Evolutionary conservation across 2,888 invertebrate genomes (phyloP).

Genomic region (Priocnemis perturbator): DNA sequence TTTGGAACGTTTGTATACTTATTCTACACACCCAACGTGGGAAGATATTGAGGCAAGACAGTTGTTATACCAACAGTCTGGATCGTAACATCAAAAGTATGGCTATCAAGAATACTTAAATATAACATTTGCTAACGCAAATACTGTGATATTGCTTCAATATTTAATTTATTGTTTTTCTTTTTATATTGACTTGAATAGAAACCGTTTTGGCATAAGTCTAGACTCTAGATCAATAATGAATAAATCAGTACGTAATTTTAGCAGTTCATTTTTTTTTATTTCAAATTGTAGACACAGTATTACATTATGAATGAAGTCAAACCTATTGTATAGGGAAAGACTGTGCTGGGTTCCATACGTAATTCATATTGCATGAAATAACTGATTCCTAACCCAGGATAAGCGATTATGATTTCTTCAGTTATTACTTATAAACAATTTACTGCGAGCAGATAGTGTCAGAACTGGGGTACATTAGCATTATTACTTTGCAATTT

Average conservation of each 20-base stretch:
- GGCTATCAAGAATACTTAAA: too few species aligned
- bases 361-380: not conserved
- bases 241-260: too few species aligned
- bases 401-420: too few species aligned
- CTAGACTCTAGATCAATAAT: too few species aligned
- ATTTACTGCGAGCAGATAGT: too few species aligned
- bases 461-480: too few species aligned
- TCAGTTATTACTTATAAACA: not conserved
- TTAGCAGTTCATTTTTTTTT: too few species aligned
- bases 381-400: not conserved
- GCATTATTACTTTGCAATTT: too few species aligned
- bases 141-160: not conserved
- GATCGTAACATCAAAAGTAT: conserved; percentile 23
- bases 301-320: too few species aligned
- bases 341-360: not conserved
- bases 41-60: conserved; percentile 67
- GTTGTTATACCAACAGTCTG: conserved; percentile 50
- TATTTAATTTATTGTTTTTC: not conserved
- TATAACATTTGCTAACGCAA: not conserved
- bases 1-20: conserved; percentile 79
- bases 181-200: not conserved
- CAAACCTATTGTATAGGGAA: not conserved
- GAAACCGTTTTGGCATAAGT: too few species aligned
- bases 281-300: too few species aligned
- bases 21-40: conserved; percentile 71